Base-by-base conservation (phyloP, 2,888 invertebrate species). In the Troglohyphantes excavatus region DNA sequence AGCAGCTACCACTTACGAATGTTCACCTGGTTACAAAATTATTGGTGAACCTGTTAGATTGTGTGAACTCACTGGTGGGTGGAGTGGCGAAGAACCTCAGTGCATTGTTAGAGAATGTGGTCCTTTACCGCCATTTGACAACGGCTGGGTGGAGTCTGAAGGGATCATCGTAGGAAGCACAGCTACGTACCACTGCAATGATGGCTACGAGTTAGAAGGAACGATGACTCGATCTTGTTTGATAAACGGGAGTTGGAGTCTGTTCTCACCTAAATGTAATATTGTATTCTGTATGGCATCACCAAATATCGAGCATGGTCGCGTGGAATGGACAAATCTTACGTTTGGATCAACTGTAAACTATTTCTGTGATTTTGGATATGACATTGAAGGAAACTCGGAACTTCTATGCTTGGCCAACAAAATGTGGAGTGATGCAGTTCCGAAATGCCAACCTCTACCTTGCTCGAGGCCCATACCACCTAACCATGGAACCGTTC, bases 371-470 rank as follows among this genome's bases (percentile, higher is more conserved):
- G 85, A 91, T 29, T 43, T 79, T 21, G 91, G 91, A 7, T 91
- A 86, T 19, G 78, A 84, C 63, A 43, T 91, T 11, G 67, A 72
- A 39, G 92, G 92, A 26, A 39, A 43, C 53, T 19, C 78, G 7
- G 43, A 53, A 13, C 61, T 82, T 2, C 33, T 13, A 5, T 93
- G 93, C 70, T 91, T 92, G 29, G 91, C 92, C 46, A 92, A 92
- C 72, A 93, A 92, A 43, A 92, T 92, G 53, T 93, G 93, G 93
- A 92, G 92, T 19, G 92, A 92, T 23, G 87, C 91, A 19, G 91
- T 92, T 72, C 93, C 93, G 2, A 67, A 84, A 67, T 90, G 91
- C 63, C 6, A 53, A 1, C 91, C 91, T n/a, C 21, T 90, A 17
- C 85, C 87, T 5, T 91, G 91, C 43, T 73, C 88, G 13, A 65